These are phyloP conservation scores for Sylvia borin DNA, from an alignment of 2,797 vertebrate genomes.

Conservation along the genomic window DNA sequence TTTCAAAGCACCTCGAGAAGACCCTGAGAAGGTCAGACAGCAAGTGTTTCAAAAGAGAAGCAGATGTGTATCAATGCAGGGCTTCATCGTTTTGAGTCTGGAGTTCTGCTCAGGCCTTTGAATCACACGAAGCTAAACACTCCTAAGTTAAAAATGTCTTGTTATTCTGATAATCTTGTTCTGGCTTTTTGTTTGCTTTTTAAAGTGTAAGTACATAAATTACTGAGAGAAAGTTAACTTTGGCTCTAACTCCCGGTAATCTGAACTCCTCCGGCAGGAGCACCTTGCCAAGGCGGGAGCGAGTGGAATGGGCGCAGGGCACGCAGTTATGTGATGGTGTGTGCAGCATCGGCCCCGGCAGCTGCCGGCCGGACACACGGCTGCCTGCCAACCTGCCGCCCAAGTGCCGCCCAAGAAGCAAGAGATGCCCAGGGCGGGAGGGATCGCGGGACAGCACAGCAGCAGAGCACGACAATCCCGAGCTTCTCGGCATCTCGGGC, in stretches of 20 bases:
- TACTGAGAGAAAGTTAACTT: not conserved
- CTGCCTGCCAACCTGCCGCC: accelerated
- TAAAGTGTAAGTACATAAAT: not conserved
- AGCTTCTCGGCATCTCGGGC: accelerated
- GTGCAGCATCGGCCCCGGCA: accelerated
- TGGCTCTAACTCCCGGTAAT: accelerated
- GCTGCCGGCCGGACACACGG: not conserved
- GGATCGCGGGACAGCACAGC: not conserved
- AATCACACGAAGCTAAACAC: not conserved
- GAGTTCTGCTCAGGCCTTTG: not conserved
- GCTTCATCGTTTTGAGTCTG: not conserved
- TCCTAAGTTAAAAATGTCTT: not conserved
- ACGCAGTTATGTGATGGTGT: accelerated
- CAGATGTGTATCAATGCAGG: not conserved
- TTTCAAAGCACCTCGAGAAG: not conserved
- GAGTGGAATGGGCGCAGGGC: accelerated
- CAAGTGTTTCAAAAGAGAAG: not conserved
- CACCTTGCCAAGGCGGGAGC: not conserved
- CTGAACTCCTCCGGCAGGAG: not conserved
- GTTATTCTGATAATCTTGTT: not conserved
- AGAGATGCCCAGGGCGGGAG: not conserved
- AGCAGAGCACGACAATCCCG: not conserved
- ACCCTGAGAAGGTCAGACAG: not conserved
- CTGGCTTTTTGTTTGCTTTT: not conserved
- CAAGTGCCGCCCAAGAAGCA: accelerated